Percentiles rank a stretch among this genome's conserved stretches.
Evolutionary conservation across 2,113 vertebrate genomes (phyloP).

Genomic region (Urocynchramus pylzowi): DNA sequence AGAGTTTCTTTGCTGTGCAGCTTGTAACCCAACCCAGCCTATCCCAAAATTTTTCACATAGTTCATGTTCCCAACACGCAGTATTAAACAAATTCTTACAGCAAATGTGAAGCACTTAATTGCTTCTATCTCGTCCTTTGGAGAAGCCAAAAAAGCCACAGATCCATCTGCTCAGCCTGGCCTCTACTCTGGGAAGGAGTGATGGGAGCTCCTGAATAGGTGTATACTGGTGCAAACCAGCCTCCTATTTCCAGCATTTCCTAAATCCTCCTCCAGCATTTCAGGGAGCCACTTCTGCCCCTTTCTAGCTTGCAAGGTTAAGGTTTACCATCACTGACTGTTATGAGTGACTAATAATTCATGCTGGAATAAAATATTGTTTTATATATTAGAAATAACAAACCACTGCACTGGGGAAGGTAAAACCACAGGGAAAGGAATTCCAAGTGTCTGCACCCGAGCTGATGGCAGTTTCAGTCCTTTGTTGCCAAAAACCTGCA

Average conservation of each 20-base stretch:
- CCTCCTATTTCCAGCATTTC: too few relatives aligned
- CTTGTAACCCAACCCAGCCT: background rate
- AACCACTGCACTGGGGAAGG: too few relatives aligned
- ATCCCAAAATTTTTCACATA: background rate
- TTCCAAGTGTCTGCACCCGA: too few relatives aligned
- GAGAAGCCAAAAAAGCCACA: background rate
- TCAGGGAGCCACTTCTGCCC: background rate
- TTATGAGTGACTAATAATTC: too few relatives aligned
- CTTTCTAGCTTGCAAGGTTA: background rate
- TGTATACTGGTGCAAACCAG: background rate
- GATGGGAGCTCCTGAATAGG: background rate
- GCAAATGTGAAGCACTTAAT: fast-evolving
- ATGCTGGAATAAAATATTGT: too few relatives aligned
- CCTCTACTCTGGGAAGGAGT: fast-evolving
- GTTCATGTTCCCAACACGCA: background rate
- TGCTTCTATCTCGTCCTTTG: background rate
- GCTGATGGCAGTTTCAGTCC: too few relatives aligned
- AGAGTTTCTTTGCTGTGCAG: background rate
- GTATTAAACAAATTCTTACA: background rate
- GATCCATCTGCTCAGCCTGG: fast-evolving
- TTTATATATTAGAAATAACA: too few relatives aligned
- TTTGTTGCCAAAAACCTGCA: too few relatives aligned
- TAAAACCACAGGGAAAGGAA: too few relatives aligned
- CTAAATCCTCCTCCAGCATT: too few relatives aligned
- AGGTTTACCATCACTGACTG: fast-evolving